phyloP scores from a whole-genome alignment of 2,113 vertebrate species.

The Dryoscopus gambensis region DNA sequence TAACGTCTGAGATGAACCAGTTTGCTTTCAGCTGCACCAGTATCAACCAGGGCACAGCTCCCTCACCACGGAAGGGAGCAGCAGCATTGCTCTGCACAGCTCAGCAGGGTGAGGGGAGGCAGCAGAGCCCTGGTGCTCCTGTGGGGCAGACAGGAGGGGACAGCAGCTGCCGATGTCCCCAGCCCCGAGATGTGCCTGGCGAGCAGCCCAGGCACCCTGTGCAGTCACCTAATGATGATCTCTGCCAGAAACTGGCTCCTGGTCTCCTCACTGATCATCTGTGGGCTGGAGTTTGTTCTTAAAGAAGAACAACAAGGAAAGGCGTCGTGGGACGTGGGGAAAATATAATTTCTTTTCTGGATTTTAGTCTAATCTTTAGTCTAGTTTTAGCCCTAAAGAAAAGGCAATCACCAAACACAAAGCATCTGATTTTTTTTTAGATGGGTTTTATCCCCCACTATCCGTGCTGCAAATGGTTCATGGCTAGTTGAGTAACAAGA shows the following conservation, averaged over 20 bases:
- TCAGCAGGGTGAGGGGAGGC: background rate
- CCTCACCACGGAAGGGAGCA: fast-evolving
- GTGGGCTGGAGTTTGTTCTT: background rate
- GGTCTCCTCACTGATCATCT: background rate
- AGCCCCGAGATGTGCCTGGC: fast-evolving
- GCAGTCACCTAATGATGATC: background rate
- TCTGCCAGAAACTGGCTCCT: background rate
- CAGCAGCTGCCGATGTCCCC: background rate
- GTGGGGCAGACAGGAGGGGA: background rate
- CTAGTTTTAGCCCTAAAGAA: background rate
- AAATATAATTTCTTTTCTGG: background rate
- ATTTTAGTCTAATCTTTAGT: background rate
- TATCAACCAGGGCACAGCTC: background rate
- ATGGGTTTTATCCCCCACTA: background rate
- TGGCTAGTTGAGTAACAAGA: background rate
- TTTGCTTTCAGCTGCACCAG: background rate
- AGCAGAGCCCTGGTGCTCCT: background rate
- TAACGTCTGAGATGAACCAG: background rate
- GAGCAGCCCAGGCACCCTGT: background rate
- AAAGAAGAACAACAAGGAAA: background rate
- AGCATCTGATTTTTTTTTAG: background rate
- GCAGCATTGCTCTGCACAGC: background rate
- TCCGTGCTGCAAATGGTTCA: background rate
- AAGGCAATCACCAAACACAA: background rate
- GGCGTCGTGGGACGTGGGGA: background rate